These are phyloP conservation scores for Drosophila equinoxialis DNA, from an alignment of 1,140 invertebrate genomes.

Conservation along the genomic window DNA sequence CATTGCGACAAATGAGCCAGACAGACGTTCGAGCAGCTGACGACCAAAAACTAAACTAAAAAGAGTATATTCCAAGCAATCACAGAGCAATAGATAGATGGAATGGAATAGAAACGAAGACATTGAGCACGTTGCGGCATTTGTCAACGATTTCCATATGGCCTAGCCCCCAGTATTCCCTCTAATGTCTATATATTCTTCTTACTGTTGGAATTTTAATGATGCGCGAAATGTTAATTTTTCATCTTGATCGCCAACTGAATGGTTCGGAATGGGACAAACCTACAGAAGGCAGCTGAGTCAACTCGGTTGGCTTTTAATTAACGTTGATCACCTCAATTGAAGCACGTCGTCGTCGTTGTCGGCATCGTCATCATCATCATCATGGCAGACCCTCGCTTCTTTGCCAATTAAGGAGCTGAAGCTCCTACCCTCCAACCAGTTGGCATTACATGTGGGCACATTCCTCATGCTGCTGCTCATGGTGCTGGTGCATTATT, in stretches of 20 bases:
- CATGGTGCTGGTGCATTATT: slow-evolving; percentile 56
- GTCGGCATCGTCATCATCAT: background rate
- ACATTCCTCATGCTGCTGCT: slow-evolving; percentile 39
- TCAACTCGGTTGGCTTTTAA: slow-evolving; percentile 73
- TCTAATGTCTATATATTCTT: slow-evolving; percentile 9
- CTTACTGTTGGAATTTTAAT: slow-evolving; percentile 73
- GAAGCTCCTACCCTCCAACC: slow-evolving; percentile 31
- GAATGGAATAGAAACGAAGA: slow-evolving; percentile 57
- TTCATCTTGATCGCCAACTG: slow-evolving; percentile 67
- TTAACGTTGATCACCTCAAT: slow-evolving; percentile 81
- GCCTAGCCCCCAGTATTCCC: slow-evolving; percentile 2
- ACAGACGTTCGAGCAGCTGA: slow-evolving; percentile 61
- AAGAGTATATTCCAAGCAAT: slow-evolving; percentile 38
- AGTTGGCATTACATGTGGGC: slow-evolving; percentile 76
- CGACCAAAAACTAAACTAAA: slow-evolving; percentile 39
- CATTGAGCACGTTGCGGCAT: slow-evolving; percentile 77
- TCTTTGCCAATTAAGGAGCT: slow-evolving; percentile 31
- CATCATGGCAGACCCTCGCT: slow-evolving; percentile 28
- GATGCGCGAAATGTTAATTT: slow-evolving; percentile 80
- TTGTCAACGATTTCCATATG: slow-evolving; percentile 75
- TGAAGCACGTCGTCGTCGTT: slow-evolving; percentile 66
- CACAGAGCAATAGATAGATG: slow-evolving; percentile 39
- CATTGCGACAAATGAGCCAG: slow-evolving; percentile 71
- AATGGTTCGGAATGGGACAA: slow-evolving; percentile 42
- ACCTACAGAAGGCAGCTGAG: slow-evolving; percentile 55